Evolutionary conservation across 2,113 vertebrate species (phyloP), one percentile per base, ranked within the genome.

Genomic region (Anoura caudifer): DNA sequence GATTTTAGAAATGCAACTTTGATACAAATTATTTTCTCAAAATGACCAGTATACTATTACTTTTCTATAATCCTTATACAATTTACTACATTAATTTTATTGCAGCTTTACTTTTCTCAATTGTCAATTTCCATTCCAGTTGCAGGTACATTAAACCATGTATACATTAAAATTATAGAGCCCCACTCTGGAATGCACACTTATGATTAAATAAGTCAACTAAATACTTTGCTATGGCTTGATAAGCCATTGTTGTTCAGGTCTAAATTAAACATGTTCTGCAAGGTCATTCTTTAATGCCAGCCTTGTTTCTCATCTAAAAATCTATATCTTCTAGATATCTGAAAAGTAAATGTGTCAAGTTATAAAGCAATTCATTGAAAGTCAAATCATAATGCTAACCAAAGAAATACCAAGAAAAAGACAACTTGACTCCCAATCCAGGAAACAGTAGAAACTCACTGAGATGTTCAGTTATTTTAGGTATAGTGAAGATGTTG

Each of bases 151-250:
- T 52, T 65, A 95, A 87, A 24, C 36, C 14, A 52, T n/a, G 7
- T 13, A 38, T 41, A 75, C 59, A 50, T 76, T 92, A 50, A 84
- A 77, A 81, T 67, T 50, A 69, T n/a, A 61, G 6, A 89, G 12
- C n/a, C 4, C 17, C 4, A 41, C 19, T 86, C 13, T 85, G 45
- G 28, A n/a, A 70, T 16, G 33, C 41, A 85, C 22, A 61, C 5
- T 52, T 52, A 52, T 91, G 47, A 95, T 75, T 69, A 75, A 96
- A 82, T 65, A 73, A 84, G 91, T 80, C 75, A 90, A 85, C 41
- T 84, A 80, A 91, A 70, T 63, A 81, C 6, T 67, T 80, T 50
- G 3, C 12, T 84, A 59, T 28, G 83, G 28, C 45, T 80, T 92
- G 36, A 87, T 45, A 89, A 89, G 4, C 33, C 38, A 59, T 84